phyloP scores from a whole-genome alignment of 1,140 invertebrate genomes.

The Steinernema khuongi region DNA sequence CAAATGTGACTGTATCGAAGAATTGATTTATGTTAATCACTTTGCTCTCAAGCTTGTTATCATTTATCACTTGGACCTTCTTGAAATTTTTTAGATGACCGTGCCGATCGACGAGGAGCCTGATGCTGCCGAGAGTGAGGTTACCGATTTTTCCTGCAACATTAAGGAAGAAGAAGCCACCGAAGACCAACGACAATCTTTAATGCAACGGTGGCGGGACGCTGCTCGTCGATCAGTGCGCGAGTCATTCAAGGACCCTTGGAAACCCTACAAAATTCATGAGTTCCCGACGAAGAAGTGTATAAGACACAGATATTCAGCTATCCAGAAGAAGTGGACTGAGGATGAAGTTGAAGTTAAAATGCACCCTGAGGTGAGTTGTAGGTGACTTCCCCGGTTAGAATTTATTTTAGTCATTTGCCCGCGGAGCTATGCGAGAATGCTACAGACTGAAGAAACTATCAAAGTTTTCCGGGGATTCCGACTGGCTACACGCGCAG shows the following conservation, averaged over 20 bases:
- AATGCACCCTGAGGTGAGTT: conserved; percentile 60
- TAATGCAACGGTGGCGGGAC: background rate
- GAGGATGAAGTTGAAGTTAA: conserved; percentile 62
- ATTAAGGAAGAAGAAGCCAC: background rate
- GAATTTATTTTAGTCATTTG: conserved; percentile 60
- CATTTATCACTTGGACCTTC: too few species aligned
- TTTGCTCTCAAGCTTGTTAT: background rate
- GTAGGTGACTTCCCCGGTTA: background rate
- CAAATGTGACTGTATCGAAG: background rate
- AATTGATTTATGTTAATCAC: background rate
- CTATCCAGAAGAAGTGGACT: conserved; percentile 61
- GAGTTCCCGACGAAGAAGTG: conserved; percentile 59
- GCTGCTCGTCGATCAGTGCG: conserved; percentile 14
- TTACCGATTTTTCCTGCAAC: background rate
- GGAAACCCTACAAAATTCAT: conserved; percentile 61
- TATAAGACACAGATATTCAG: conserved; percentile 61
- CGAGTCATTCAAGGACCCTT: conserved; percentile 58
- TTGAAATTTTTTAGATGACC: background rate
- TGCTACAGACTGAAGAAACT: conserved; percentile 66
- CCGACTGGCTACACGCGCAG: conserved; percentile 62
- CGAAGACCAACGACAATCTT: background rate
- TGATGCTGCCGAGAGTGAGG: background rate
- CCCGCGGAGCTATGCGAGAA: conserved; percentile 65
- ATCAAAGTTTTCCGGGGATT: conserved; percentile 60
- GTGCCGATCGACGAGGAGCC: background rate